Percentiles rank a stretch among this genome's conserved stretches.
phyloP scores from a whole-genome alignment of 2,888 invertebrate species.

The Serripes groenlandicus region DNA sequence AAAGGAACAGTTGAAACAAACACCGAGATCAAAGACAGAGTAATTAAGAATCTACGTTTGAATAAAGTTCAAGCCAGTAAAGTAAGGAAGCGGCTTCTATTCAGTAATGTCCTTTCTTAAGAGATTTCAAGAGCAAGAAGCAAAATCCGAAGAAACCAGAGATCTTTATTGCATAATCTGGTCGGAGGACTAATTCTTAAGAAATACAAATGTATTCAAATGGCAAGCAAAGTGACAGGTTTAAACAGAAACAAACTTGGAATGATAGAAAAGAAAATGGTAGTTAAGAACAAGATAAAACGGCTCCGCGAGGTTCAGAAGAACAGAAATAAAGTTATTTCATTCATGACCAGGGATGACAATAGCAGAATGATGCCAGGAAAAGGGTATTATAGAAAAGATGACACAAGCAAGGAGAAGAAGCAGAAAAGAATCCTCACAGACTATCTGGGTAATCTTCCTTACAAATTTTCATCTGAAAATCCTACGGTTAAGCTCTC shows the following conservation, averaged over 20 bases:
- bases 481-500: constrained; percentile 31
- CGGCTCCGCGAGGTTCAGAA: background rate
- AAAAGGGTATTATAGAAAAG: constrained; percentile 18
- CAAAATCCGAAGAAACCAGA: too few relatives aligned
- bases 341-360: constrained; percentile 27
- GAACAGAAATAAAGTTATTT: constrained; percentile 13
- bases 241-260: constrained; percentile 20
- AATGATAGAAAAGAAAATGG: too few relatives aligned
- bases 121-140: too few relatives aligned
- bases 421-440: constrained; percentile 30
- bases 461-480: constrained; percentile 27
- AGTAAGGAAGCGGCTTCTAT: too few relatives aligned
- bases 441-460: constrained; percentile 20
- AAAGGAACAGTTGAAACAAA: too few relatives aligned
- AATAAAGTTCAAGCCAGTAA: too few relatives aligned
- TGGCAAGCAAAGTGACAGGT: constrained; percentile 2
- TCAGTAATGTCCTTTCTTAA: too few relatives aligned
- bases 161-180: too few relatives aligned
- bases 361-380: constrained; percentile 34
- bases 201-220: background rate
- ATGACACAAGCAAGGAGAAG: constrained; percentile 8
- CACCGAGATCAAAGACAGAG: too few relatives aligned
- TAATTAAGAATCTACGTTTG: too few relatives aligned
- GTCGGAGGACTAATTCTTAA: constrained; percentile 27
- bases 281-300: constrained; percentile 3